Evolutionary conservation across 1,140 invertebrate genomes (phyloP).

Genomic region (Dinothrombium tinctorium): DNA sequence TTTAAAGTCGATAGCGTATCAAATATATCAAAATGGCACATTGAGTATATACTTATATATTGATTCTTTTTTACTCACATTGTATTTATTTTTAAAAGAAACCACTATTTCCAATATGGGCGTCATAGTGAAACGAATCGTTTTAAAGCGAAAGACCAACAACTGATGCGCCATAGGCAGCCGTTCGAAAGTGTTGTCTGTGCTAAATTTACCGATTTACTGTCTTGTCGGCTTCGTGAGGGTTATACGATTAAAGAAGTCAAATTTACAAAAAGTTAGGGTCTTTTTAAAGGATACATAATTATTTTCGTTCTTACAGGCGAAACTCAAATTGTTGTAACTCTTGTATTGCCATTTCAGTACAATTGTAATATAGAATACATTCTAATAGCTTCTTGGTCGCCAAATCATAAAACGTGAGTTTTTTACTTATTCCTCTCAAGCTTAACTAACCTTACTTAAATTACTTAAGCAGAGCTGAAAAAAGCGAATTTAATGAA

Average conservation of each 20-base stretch:
- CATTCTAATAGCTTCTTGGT: constrained; percentile 33
- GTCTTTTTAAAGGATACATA: too few species aligned
- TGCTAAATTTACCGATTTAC: constrained; percentile 36
- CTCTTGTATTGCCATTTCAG: constrained; percentile 44
- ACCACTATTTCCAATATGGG: constrained; percentile 28
- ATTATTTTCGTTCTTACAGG: too few species aligned
- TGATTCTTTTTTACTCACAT: not conserved
- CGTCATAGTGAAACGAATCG: not conserved
- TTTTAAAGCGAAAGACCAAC: constrained; percentile 7
- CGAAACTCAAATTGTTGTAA: constrained; percentile 38
- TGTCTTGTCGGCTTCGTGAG: constrained; percentile 49
- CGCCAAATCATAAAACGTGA: constrained; percentile 15
- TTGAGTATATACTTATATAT: not conserved
- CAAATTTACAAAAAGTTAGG: constrained; percentile 17
- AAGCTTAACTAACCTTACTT: too few species aligned
- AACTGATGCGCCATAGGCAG: constrained; percentile 28
- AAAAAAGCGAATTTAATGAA: too few species aligned
- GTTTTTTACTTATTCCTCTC: too few species aligned
- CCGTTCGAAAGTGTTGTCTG: constrained; percentile 36
- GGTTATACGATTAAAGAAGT: constrained; percentile 47
- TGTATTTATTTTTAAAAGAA: constrained; percentile 19
- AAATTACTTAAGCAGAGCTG: too few species aligned
- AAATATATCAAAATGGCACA: not conserved
- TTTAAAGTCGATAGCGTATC: constrained; percentile 12
- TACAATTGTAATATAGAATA: constrained; percentile 47